These are phyloP conservation scores for Drosophila varians DNA, from an alignment of 1,140 invertebrate species.

Conservation along the genomic window DNA sequence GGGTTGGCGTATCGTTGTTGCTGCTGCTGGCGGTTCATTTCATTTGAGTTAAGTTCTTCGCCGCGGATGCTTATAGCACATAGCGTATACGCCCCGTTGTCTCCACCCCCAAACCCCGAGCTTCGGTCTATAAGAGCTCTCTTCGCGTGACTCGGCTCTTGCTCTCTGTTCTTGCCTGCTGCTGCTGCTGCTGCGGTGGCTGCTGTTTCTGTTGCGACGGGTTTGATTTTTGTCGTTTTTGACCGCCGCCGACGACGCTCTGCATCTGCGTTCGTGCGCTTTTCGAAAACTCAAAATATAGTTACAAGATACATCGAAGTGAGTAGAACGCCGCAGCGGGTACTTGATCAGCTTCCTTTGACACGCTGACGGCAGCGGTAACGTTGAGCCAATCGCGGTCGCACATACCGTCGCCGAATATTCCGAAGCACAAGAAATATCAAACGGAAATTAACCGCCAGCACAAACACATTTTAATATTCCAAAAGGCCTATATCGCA, in stretches of 20 bases:
- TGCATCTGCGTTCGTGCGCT: slow-evolving; percentile 82
- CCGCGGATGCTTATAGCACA: slow-evolving; percentile 59
- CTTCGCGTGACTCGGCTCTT: slow-evolving; percentile 5
- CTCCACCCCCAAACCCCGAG: slow-evolving; percentile 30
- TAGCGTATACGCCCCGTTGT: slow-evolving; percentile 53
- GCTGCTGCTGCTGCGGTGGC: slow-evolving; percentile 35
- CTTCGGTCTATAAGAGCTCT: slow-evolving; percentile 47
- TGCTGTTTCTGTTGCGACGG: slow-evolving; percentile 34
- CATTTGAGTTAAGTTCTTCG: slow-evolving; percentile 63
- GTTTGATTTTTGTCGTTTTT: slow-evolving; percentile 27
- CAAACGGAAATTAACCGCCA: slow-evolving; percentile 8
- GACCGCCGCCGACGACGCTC: slow-evolving; percentile 49
- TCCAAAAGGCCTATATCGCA: background rate
- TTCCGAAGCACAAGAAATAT: slow-evolving; percentile 5
- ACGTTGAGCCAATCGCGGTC: background rate
- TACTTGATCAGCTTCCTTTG: background rate
- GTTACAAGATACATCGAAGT: slow-evolving; percentile 83
- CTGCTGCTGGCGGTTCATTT: slow-evolving; percentile 40
- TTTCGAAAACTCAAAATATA: slow-evolving; percentile 83
- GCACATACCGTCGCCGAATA: background rate
- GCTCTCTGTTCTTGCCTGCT: slow-evolving; percentile 5
- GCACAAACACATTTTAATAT: background rate
- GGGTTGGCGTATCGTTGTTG: background rate
- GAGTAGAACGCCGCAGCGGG: slow-evolving; percentile 81
- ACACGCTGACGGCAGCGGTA: slow-evolving; percentile 12